A percentile compares a stretch with the other conserved stretches of the same genome.
These are phyloP conservation scores for Alaudala cheleensis DNA, from an alignment of 2,113 vertebrate species.

Conservation along the genomic window DNA sequence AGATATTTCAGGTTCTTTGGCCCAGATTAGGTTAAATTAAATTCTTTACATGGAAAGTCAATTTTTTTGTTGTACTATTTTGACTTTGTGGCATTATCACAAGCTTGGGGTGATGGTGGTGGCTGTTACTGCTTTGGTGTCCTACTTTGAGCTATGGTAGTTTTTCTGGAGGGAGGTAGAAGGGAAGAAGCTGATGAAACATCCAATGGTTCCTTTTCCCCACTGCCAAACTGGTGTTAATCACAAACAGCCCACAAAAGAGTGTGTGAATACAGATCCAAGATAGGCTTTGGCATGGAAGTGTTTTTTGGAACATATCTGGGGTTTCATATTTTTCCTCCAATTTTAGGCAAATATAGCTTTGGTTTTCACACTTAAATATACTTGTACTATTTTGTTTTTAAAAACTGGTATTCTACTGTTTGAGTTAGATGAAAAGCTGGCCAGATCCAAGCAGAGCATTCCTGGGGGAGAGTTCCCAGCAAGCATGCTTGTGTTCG, in stretches of 20 bases:
- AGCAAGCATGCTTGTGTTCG: not conserved
- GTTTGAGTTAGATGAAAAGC: conserved; percentile 18
- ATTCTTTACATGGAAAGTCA: not conserved
- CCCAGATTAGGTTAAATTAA: not conserved
- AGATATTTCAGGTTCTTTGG: not conserved
- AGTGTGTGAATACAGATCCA: not conserved
- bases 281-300: not conserved
- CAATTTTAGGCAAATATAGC: not conserved
- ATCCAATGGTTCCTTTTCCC: not conserved
- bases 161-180: not conserved
- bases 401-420: not conserved
- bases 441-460: conserved; percentile 12
- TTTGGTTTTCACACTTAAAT: conserved; percentile 45
- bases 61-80: not conserved
- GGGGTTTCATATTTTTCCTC: not conserved
- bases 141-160: not conserved
- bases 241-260: not conserved
- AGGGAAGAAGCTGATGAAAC: not conserved
- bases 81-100: not conserved
- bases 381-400: conserved; percentile 1
- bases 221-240: not conserved
- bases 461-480: conserved; percentile 51
- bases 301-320: not conserved
- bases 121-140: not conserved
- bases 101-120: not conserved